Percentiles rank a stretch among this genome's conserved stretches.
Evolutionary conservation across 2,797 vertebrate genomes (phyloP).

Genomic region (Oreochromis mossambicus): DNA sequence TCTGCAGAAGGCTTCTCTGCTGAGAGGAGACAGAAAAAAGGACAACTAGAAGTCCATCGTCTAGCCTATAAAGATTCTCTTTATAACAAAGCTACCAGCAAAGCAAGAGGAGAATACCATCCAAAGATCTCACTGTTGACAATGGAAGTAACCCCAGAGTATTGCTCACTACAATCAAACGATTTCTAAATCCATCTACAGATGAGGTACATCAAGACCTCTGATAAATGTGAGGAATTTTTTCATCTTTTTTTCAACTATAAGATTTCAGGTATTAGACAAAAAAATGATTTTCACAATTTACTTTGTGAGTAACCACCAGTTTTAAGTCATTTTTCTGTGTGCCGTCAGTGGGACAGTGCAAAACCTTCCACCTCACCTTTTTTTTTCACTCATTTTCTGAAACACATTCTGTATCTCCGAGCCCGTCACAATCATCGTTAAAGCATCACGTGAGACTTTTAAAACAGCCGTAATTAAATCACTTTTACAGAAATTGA

Average conservation of each 20-base stretch:
- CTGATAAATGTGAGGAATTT: neutral
- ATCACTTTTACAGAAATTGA: neutral
- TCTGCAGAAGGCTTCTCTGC: neutral
- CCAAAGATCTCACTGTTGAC: neutral
- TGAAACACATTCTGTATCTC: neutral
- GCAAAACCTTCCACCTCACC: neutral
- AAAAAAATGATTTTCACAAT: neutral
- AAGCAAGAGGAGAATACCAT: neutral
- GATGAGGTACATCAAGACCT: neutral
- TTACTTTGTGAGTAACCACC: neutral
- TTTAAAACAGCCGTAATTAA: neutral
- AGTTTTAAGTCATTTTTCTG: neutral
- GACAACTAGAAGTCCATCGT: neutral
- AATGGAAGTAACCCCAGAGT: neutral
- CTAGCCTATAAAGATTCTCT: neutral
- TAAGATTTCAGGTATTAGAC: neutral
- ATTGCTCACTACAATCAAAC: neutral
- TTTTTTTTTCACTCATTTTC: neutral
- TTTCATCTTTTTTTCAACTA: neutral
- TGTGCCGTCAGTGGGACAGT: neutral
- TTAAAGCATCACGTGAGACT: neutral
- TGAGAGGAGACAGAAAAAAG: neutral
- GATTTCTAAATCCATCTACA: neutral
- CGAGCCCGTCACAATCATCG: neutral
- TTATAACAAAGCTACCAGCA: neutral